Evolutionary conservation across 1,140 invertebrate species (phyloP), one percentile per base, ranked within the genome.

Genomic region (Limonius californicus): DNA sequence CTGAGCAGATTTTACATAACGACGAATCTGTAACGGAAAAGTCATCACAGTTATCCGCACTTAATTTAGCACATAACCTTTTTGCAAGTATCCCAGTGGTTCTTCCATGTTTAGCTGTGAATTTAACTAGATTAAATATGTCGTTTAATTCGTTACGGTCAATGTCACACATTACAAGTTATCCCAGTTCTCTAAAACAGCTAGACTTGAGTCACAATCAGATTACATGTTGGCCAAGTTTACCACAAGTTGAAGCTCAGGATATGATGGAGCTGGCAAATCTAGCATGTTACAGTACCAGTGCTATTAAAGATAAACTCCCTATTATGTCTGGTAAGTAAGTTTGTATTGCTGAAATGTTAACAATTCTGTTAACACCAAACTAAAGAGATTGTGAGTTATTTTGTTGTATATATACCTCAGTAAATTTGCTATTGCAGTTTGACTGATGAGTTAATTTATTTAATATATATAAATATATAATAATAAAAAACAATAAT

Each of bases 191-290:
- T 47, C 77, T 98, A 0, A 92, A 95, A 65, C 94, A 97, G 74
- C 76, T 99, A 1, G 96, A 98, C 79, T 79, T 98, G 14, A 94
- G 91, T 7, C 90, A 97, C 73, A 99, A 99, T 78, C 87, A 90
- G 73, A 93, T 98, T 54, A 85, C 85, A 0, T 87, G 88, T 61
- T 96, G 93, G 92, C 90, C 91, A 6, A 91, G 89, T 74, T 76
- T 92, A 57, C 89, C 89, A 0, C 89, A 87, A 63, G 80, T 88
- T 0, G 84, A 85, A 35, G 82, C 83, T 7, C 77, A 80, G 0
- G 87, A 88, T 74, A 76, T 80, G 1, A 83, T 83, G 79, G 82
- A 83, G 67, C 77, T 84, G 63, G 83, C 78, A 1, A 80, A 84
- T 35, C 80, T 86, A 12, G 82, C 84, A n/a, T 89, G 87, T 71